Percentiles rank a stretch among this genome's conserved stretches.
Conservation (phyloP, 2,888 invertebrate genomes). For the Xanthorhoe spadicearia region DNA sequence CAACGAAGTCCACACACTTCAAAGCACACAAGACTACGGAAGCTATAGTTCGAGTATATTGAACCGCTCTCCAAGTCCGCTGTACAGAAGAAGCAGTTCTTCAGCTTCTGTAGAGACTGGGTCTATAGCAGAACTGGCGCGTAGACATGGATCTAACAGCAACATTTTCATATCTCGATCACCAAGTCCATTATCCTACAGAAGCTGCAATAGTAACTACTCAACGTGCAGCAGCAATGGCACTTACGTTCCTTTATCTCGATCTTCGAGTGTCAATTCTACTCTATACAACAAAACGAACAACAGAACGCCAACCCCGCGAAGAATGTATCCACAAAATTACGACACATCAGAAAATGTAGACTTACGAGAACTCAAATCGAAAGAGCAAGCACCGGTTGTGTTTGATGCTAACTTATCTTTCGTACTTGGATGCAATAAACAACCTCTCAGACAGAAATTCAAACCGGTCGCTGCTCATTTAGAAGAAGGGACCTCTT, state of each 20-base stretch:
- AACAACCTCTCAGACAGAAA: slow-evolving; percentile 87
- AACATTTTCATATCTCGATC: slow-evolving; percentile 78
- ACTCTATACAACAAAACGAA: slow-evolving; percentile 70
- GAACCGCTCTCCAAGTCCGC: slow-evolving; percentile 71
- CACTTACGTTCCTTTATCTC: slow-evolving; percentile 72
- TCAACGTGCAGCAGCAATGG: slow-evolving; percentile 80
- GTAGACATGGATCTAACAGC: slow-evolving; percentile 67
- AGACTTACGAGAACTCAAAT: slow-evolving; percentile 85
- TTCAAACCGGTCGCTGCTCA: slow-evolving; percentile 91
- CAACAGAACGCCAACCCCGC: slow-evolving; percentile 83
- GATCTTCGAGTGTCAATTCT: slow-evolving; percentile 76
- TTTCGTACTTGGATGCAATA: slow-evolving; percentile 90
- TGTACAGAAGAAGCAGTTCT: slow-evolving; percentile 72
- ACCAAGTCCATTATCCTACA: slow-evolving; percentile 83
- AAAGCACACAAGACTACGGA: slow-evolving; percentile 60
- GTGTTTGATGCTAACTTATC: slow-evolving; percentile 93
- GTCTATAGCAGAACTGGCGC: slow-evolving; percentile 79
- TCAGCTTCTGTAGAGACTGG: slow-evolving; percentile 76
- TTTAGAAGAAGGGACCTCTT: slow-evolving; percentile 90
- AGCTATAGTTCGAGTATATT: slow-evolving; percentile 53
- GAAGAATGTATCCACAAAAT: slow-evolving; percentile 88
- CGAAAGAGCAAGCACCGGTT: slow-evolving; percentile 90
- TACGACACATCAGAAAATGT: slow-evolving; percentile 75
- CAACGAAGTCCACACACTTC: slow-evolving; percentile 74
- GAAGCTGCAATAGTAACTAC: slow-evolving; percentile 76